Conservation (phyloP, 2,797 vertebrate genomes). For the Nyctibius grandis region DNA sequence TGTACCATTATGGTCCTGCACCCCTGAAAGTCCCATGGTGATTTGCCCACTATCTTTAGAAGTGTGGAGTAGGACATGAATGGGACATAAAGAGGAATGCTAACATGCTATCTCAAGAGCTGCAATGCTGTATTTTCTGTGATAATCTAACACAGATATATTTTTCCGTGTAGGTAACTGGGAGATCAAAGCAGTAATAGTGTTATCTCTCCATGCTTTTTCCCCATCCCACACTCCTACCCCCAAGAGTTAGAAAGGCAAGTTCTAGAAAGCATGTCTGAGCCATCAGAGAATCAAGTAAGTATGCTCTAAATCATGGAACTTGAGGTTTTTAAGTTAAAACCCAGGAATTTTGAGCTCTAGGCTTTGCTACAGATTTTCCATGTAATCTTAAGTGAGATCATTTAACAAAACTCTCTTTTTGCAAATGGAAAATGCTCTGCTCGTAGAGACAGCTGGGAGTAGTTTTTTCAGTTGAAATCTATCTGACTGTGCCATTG, state of each 20-base stretch:
- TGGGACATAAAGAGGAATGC: background rate
- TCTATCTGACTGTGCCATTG: background rate
- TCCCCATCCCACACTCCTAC: background rate
- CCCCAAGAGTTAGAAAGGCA: background rate
- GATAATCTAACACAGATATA: background rate
- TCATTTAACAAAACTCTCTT: background rate
- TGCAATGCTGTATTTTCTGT: background rate
- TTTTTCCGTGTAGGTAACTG: background rate
- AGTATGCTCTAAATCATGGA: background rate
- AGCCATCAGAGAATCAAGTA: background rate
- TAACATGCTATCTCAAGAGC: fast-evolving
- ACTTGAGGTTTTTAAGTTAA: background rate
- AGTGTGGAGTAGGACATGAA: background rate
- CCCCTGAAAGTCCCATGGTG: background rate
- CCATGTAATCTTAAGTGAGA: background rate
- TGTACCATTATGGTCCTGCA: background rate
- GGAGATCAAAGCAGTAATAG: background rate
- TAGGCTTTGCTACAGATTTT: background rate
- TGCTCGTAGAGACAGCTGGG: background rate
- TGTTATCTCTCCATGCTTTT: background rate
- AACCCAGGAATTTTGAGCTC: background rate
- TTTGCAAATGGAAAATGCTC: background rate
- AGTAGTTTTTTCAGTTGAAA: background rate
- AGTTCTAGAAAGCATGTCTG: background rate
- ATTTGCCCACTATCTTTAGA: background rate